Evolutionary conservation across 2,797 vertebrate species (phyloP), one percentile per base, ranked within the genome.

Genomic region (Petrocephalus sullivani): DNA sequence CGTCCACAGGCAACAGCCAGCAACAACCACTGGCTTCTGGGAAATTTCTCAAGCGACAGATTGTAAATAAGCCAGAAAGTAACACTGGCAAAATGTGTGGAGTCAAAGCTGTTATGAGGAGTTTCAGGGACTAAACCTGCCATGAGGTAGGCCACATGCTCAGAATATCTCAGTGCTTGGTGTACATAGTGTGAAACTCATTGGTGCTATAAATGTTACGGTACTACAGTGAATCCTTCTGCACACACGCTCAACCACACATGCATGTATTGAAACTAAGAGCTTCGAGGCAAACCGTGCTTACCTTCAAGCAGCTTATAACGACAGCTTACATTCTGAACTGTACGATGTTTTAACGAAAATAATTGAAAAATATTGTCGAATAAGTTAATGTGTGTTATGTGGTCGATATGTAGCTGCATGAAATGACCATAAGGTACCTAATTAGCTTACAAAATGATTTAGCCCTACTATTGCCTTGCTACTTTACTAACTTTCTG

Each of bases 251-350:
- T 56, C 81, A 88, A 21, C 2, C 7, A 57, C 54, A 51, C 14
- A 61, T 14, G 6, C 21, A 14, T 54, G 46, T 19, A 64, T 14
- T 53, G 33, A n/a, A 58, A n/a, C 23, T 58, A 57, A 12, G 8
- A 53, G 54, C 23, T 41, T 37, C 1, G 10, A 37, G 1, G 46
- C 46, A 8, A 46, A 33, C 58, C 57, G 46, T 64, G 61, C 28
- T 88, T 58, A 54, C 54, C 21, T 88, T 82, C 14, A 49, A 49
- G 33, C 41, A 87, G 53, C 19, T 85, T 88, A 64, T 6, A 51
- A 28, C 58, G 54, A 82, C 19, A 28, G 71, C 58, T 61, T 57
- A 88, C 75, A 88, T 81, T 57, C 87, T 87, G 58, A n/a, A 16
- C 54, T 67, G 37, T n/a, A 78, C 23, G 51, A 87, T 10, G 37